Conservation (phyloP, 2,113 vertebrate genomes). For the Vidua macroura region DNA sequence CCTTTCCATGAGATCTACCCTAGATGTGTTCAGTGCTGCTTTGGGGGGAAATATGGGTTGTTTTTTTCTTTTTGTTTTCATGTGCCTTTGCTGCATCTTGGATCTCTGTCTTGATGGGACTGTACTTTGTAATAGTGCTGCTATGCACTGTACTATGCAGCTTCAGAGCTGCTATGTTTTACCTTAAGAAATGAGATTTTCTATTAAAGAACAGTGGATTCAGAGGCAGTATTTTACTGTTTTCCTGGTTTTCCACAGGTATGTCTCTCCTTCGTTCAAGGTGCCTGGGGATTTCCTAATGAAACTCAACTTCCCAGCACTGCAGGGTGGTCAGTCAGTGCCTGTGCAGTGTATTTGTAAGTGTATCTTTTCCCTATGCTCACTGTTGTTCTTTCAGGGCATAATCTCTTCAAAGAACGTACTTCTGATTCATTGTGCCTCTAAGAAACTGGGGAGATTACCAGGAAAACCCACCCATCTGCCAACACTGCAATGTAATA, state of each 20-base stretch:
- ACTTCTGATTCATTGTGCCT: not conserved
- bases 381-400: not conserved
- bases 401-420: not conserved
- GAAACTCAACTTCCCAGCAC: fast-evolving
- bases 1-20: not conserved
- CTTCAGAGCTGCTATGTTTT: not conserved
- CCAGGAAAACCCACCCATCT: not conserved
- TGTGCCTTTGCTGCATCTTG: not conserved
- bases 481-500: not conserved
- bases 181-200: not conserved
- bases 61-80: not conserved
- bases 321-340: not conserved
- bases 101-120: not conserved
- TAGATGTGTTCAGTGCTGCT: not conserved
- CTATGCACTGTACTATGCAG: not conserved
- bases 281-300: not conserved
- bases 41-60: not conserved
- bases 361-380: not conserved
- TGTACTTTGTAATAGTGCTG: not conserved
- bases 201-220: not conserved
- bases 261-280: not conserved
- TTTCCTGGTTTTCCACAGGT: not conserved
- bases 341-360: not conserved
- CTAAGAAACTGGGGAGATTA: not conserved
- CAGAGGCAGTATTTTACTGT: not conserved